A percentile compares a stretch with the other conserved stretches of the same genome.
Conservation (phyloP, 2,113 vertebrate species). For the chimpanzee (Pan troglodytes) region DNA sequence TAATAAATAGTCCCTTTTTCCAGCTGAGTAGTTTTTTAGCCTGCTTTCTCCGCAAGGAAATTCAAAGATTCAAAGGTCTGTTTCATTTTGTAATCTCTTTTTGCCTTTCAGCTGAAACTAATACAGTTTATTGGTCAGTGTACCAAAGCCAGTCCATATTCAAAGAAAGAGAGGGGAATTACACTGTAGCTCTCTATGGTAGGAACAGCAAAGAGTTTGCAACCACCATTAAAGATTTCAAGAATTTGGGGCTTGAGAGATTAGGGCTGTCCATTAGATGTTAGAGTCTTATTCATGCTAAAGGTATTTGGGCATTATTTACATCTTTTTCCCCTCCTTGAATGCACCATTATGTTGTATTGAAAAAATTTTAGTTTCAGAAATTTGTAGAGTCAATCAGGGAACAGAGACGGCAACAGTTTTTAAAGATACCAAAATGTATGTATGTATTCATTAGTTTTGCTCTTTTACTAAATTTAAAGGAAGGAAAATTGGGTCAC, state of each 20-base stretch:
- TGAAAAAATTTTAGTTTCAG: conserved; percentile 34
- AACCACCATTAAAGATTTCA: background rate
- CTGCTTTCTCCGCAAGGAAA: background rate
- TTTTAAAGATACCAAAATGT: background rate
- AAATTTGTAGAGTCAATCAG: background rate
- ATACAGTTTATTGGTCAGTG: background rate
- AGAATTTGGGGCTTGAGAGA: background rate
- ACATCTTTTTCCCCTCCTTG: background rate
- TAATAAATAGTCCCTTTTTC: background rate
- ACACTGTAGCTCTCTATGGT: background rate
- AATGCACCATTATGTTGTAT: background rate
- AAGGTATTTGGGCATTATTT: background rate
- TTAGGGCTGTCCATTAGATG: background rate
- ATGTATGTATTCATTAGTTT: background rate
- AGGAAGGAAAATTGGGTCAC: background rate
- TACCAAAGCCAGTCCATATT: background rate
- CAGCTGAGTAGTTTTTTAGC: background rate
- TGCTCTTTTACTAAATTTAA: background rate
- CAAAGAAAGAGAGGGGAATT: background rate
- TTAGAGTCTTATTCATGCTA: background rate
- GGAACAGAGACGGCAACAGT: background rate
- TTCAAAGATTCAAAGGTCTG: background rate
- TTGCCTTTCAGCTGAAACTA: background rate
- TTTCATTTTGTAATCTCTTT: background rate
- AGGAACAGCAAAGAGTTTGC: background rate